phyloP scores from a whole-genome alignment of 2,888 invertebrate species.

The Ditula angustiorana region DNA sequence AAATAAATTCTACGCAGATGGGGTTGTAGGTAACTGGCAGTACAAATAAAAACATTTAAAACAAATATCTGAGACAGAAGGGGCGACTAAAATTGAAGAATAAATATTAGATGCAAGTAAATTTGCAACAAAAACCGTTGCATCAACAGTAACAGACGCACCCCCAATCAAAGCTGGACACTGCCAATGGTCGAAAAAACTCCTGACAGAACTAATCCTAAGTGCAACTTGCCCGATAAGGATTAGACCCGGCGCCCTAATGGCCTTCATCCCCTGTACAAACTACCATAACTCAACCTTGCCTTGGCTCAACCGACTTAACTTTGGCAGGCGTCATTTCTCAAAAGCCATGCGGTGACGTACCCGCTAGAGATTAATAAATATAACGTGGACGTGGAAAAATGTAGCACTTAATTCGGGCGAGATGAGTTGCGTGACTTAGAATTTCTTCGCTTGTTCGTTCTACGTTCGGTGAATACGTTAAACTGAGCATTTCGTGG shows the following conservation, averaged over 20 bases:
- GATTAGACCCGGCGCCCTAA: conserved; percentile 80
- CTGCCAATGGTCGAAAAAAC: conserved; percentile 79
- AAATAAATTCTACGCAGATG: too few relatives aligned
- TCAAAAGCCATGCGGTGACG: conserved; percentile 83
- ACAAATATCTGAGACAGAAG: background rate
- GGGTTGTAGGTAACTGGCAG: too few relatives aligned
- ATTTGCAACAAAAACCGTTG: background rate
- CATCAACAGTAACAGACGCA: conserved; percentile 50
- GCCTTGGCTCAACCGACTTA: conserved; percentile 84
- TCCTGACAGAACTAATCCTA: conserved; percentile 84
- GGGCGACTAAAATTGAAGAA: background rate
- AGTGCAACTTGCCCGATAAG: conserved; percentile 85
- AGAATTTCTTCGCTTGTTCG: conserved; percentile 32
- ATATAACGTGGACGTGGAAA: conserved; percentile 81
- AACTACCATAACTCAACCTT: conserved; percentile 83
- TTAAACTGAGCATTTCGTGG: background rate
- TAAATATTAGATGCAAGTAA: background rate
- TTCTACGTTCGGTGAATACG: conserved; percentile 22
- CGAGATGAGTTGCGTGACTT: conserved; percentile 71
- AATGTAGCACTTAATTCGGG: conserved; percentile 81
- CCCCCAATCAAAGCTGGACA: conserved; percentile 80
- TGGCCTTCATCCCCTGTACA: conserved; percentile 84
- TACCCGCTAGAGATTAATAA: conserved; percentile 79
- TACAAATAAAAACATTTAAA: background rate
- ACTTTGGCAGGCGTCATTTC: conserved; percentile 85